Base-by-base conservation (phyloP, 2,797 vertebrate genomes). In the Morelia viridis region DNA sequence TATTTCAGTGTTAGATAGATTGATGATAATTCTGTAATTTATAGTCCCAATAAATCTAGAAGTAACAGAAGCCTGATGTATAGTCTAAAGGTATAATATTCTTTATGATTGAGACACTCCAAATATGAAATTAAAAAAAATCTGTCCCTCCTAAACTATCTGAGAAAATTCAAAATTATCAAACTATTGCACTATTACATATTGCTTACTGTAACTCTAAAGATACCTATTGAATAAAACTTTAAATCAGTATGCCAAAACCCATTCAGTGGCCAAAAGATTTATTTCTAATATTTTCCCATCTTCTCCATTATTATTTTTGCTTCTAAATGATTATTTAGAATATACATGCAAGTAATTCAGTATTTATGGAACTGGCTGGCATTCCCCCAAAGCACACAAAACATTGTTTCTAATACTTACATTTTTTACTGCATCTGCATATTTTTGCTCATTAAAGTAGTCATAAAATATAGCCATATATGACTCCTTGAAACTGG, bases 391-490 rank as follows among this genome's bases (percentile, higher is more conserved):
- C 19, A 88, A 87, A 87, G 61, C 86, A 93, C 92, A 93, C 83
- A 85, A 92, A 93, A 46, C 88, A 57, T 61, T 88, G 68, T 58
- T 26, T 65, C 10, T 9, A n/a, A 10, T 92, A 98, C 99, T 98
- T 96, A 99, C 99, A 86, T 99, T 99, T 97, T 99, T 99, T 93
- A 99, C 99, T 80, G 99, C 98, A 22, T 99, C 99, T 0, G 98
- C 98, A n/a, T 99, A 99, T 97, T 99, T 99, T 97, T 99, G 99
- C 95, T 99, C 99, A 85, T 99, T 99, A 97, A 99, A 99, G 97
- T 99, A 98, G 94, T 99, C 99, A 90, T 99, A 99, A 98, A 99
- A 99, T 0, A 98, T 97, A 88, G 99, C 99, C 99, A 99, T 99
- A 97, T 99, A 99, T 1, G 99, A 98, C 96, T 99, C 99, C 96